phyloP scores from a whole-genome alignment of 2,888 invertebrate species.

The Portevinia maculata region DNA sequence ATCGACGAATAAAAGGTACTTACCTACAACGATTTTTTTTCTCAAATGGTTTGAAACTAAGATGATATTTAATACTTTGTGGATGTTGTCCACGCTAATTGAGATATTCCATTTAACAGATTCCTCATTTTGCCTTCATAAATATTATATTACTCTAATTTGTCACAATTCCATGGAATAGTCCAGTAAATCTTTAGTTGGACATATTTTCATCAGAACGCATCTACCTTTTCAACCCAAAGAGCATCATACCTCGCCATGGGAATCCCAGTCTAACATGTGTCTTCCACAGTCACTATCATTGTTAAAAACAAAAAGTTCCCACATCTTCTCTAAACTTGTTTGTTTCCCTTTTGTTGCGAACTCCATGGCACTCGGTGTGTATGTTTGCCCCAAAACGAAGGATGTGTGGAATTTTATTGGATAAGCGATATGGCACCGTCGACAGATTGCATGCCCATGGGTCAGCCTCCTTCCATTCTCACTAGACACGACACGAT shows the following conservation, averaged over 20 bases:
- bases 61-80: no score
- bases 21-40: no score
- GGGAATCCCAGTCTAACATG: constrained; percentile 26
- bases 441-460: constrained; percentile 63
- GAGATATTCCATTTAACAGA: no score
- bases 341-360: constrained; percentile 33
- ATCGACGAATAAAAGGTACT: no score
- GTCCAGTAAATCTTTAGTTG: no score
- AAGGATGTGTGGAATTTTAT: constrained; percentile 57
- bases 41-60: no score
- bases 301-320: constrained; percentile 7
- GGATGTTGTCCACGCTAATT: no score
- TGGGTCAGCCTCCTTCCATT: constrained; percentile 44
- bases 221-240: neutral
- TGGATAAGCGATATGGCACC: constrained; percentile 64
- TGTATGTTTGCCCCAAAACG: constrained; percentile 20
- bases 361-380: constrained; percentile 18
- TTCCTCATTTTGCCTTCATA: no score
- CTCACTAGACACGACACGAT: constrained; percentile 63
- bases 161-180: no score
- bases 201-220: no score
- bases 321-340: constrained; percentile 44
- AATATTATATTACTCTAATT: no score
- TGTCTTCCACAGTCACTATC: neutral
- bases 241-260: neutral